Evolutionary conservation across 2,797 vertebrate species (phyloP).

Genomic region (Simalia tracyae): DNA sequence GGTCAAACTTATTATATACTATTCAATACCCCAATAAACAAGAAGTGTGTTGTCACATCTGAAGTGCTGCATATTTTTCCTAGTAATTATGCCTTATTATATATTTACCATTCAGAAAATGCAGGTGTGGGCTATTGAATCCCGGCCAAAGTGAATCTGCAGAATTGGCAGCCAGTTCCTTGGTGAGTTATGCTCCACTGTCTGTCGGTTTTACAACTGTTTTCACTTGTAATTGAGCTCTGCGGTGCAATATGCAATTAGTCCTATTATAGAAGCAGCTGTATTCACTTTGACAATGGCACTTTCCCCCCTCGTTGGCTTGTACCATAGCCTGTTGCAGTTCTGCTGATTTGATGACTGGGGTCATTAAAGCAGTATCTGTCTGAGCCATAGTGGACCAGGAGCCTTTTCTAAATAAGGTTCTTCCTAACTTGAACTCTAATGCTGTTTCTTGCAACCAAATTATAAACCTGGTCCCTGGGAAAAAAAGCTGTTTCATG

Average conservation of each 20-base stretch:
- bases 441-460: conserved; percentile 65
- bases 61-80: conserved; percentile 86
- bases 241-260: conserved; percentile 96
- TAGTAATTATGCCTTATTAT: conserved; percentile 98
- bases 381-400: conserved; percentile 61
- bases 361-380: conserved; percentile 69
- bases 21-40: conserved; percentile 86
- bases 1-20: conserved; percentile 75
- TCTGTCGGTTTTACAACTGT: conserved; percentile 89
- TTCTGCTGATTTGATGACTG: conserved; percentile 74
- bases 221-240: conserved; percentile 92
- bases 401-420: conserved; percentile 65
- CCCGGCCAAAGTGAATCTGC: conserved; percentile 82
- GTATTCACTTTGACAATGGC: conserved; percentile 83
- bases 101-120: conserved; percentile 95
- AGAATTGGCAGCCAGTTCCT: conserved; percentile 81
- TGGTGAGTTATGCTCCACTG: conserved; percentile 84
- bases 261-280: conserved; percentile 96
- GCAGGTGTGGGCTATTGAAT: conserved; percentile 93
- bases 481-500: conserved; percentile 55
- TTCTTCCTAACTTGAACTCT: conserved; percentile 62
- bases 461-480: conserved; percentile 58
- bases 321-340: conserved; percentile 72
- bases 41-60: conserved; percentile 86
- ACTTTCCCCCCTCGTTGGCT: conserved; percentile 63